Percentiles rank a stretch among this genome's conserved stretches.
These are phyloP conservation scores for Tortricodes alternella DNA, from an alignment of 2,888 invertebrate genomes.

Conservation along the genomic window DNA sequence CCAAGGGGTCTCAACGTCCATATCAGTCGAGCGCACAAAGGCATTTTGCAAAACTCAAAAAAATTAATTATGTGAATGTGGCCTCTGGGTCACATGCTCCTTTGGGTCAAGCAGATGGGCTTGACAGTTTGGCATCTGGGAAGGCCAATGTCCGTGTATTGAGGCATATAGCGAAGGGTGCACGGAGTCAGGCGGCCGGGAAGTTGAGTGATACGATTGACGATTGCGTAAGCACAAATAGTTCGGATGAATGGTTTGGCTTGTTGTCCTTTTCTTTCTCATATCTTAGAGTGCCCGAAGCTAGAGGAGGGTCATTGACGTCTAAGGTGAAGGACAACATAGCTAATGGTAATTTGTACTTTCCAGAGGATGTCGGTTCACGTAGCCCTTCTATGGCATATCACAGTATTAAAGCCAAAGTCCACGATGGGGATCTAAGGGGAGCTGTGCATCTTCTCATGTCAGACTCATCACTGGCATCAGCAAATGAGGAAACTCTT, in stretches of 20 bases:
- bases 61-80: no score
- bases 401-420: background rate
- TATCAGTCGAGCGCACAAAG: background rate
- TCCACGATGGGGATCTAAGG: background rate
- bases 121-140: background rate
- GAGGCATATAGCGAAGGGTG: background rate
- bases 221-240: background rate
- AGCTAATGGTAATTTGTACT: background rate
- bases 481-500: background rate
- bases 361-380: background rate
- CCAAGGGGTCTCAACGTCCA: background rate
- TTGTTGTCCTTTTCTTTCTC: background rate
- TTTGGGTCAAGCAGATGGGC: no score
- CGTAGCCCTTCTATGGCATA: background rate
- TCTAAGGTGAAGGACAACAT: conserved; percentile 1
- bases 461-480: background rate
- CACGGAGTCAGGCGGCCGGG: background rate
- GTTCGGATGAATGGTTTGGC: background rate
- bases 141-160: background rate
- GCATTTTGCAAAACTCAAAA: no score
- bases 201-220: background rate
- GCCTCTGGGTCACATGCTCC: no score
- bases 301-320: background rate
- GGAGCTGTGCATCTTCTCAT: background rate
- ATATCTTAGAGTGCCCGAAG: background rate